phyloP scores from a whole-genome alignment of 2,797 vertebrate genomes.

The Lepidocolaptes lacrymiger region DNA sequence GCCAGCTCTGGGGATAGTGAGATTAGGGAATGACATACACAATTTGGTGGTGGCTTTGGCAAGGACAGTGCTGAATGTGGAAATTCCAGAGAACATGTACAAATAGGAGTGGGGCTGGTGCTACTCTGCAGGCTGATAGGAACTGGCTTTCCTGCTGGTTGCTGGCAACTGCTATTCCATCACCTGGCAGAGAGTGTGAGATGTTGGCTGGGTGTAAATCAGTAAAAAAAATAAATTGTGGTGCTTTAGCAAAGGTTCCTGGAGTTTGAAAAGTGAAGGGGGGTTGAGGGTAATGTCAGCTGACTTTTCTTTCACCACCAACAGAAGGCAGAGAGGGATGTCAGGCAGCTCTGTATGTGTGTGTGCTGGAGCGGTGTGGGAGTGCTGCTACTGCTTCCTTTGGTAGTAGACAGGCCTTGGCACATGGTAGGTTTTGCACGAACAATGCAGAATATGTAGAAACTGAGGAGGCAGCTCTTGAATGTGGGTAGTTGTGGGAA shows the following conservation, averaged over 20 bases:
- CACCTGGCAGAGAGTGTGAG: not conserved
- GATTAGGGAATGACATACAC: not conserved
- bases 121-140: not conserved
- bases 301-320: not conserved
- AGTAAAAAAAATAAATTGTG: not conserved
- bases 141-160: not conserved
- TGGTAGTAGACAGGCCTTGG: not conserved
- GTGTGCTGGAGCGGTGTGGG: not conserved
- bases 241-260: not conserved
- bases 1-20: not conserved
- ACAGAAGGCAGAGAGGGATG: not conserved
- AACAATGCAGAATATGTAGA: not conserved
- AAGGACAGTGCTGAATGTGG: constrained; percentile 34
- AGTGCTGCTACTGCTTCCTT: not conserved
- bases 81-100: not conserved
- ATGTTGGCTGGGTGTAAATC: not conserved
- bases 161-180: not conserved
- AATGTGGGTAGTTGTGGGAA: not conserved
- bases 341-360: not conserved
- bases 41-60: constrained; percentile 43
- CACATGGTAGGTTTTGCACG: not conserved
- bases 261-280: not conserved
- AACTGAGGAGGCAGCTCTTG: not conserved
- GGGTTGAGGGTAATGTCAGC: not conserved
- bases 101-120: not conserved